Percentiles rank a stretch among this genome's conserved stretches.
Conservation (phyloP, 1,140 invertebrate species). For the Trinorchestia longiramus region DNA sequence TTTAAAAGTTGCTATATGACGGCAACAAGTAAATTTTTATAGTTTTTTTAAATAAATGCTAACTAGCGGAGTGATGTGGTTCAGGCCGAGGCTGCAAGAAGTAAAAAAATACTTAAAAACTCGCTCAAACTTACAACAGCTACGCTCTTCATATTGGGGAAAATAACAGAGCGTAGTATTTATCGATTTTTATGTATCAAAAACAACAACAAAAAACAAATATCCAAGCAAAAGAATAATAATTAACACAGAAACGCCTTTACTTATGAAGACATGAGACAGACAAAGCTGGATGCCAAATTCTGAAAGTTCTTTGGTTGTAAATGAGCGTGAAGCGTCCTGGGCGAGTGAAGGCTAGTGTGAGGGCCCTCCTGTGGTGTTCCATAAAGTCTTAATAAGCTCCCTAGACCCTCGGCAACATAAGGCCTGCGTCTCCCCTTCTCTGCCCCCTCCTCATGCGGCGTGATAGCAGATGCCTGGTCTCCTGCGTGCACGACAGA, state of each 20-base stretch:
- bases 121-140: too few species aligned
- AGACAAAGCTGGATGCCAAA: neutral
- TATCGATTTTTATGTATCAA: too few species aligned
- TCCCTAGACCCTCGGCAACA: conserved; percentile 18
- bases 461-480: neutral
- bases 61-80: too few species aligned
- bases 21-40: too few species aligned
- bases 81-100: too few species aligned
- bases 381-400: conserved; percentile 48
- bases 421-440: conserved; percentile 11
- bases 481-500: neutral
- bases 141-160: too few species aligned
- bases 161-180: too few species aligned
- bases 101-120: too few species aligned
- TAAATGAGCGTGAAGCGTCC: neutral
- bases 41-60: too few species aligned
- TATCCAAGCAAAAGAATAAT: too few species aligned
- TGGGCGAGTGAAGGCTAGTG: neutral
- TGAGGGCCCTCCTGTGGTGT: neutral
- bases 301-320: neutral
- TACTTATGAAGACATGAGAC: neutral
- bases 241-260: neutral
- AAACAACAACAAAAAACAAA: too few species aligned
- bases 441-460: neutral
- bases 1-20: too few species aligned